Conservation (phyloP, 2,113 vertebrate genomes). For the Strix uralensis region DNA sequence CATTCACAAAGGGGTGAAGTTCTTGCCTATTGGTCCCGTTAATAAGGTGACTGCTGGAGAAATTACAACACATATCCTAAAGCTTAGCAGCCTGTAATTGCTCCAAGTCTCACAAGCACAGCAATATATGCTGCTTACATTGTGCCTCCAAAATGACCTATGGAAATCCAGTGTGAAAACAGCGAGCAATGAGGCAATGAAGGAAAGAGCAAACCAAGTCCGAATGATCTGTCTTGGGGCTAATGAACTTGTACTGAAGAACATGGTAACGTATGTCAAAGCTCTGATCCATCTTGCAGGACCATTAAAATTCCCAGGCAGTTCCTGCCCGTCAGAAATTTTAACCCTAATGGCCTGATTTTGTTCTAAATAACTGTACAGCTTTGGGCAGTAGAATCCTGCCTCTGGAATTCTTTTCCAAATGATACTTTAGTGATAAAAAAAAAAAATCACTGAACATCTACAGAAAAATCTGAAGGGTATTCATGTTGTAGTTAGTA, state of each 20-base stretch:
- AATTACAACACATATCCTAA: not conserved
- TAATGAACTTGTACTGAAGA: not conserved
- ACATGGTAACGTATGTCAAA: not conserved
- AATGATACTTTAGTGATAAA: not conserved
- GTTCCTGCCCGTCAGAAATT: not conserved
- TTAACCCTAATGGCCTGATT: not conserved
- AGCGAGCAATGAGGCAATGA: not conserved
- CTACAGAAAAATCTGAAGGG: not conserved
- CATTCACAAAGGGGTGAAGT: not conserved
- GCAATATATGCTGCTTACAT: not conserved
- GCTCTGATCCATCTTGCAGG: not conserved
- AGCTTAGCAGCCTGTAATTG: not conserved
- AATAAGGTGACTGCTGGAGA: not conserved
- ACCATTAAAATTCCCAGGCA: not conserved
- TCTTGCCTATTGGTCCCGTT: not conserved
- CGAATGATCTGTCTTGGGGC: not conserved
- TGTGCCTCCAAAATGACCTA: not conserved
- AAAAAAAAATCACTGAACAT: too few species aligned
- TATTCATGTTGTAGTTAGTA: not conserved
- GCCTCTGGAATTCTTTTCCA: not conserved
- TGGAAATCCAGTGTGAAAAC: not conserved
- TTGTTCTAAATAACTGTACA: not conserved
- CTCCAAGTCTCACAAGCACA: not conserved
- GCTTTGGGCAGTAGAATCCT: not conserved
- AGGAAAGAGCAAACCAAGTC: not conserved